Conservation (phyloP, 2,797 vertebrate genomes). For the Ciconia nigra region DNA sequence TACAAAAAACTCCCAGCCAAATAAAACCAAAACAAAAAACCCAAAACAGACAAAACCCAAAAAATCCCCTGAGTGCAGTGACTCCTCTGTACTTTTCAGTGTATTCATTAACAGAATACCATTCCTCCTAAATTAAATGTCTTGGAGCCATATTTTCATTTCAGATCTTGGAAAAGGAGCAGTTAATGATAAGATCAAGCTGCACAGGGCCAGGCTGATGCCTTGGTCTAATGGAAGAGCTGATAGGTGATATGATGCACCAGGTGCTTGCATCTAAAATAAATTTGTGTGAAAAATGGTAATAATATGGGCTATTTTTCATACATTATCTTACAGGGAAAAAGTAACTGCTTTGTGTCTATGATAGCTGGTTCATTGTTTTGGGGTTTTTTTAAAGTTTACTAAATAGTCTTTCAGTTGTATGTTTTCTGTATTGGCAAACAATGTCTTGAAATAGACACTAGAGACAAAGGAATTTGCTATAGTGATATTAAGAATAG, state of each 20-base stretch:
- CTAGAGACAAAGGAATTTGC: not conserved
- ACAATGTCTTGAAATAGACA: not conserved
- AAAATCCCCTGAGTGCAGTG: rapidly evolving
- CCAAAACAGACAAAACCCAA: not conserved
- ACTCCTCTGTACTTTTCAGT: not conserved
- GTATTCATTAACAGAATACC: not conserved
- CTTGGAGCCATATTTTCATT: not conserved
- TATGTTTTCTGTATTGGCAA: not conserved
- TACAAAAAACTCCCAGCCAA: not conserved
- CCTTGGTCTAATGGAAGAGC: not conserved
- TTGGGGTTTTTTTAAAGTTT: not conserved
- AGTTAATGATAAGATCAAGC: not conserved
- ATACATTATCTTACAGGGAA: not conserved
- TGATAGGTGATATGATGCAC: not conserved
- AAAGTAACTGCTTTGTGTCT: not conserved
- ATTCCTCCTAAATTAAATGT: not conserved
- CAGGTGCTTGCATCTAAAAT: not conserved
- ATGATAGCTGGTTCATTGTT: not conserved
- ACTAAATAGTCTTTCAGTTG: not conserved
- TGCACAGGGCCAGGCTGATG: not conserved
- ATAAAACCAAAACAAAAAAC: not conserved
- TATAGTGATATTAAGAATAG: not conserved
- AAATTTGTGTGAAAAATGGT: not conserved
- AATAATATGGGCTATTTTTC: not conserved
- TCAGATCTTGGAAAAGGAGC: not conserved